Evolutionary conservation across 2,797 vertebrate genomes (phyloP).

Genomic region (Hydrophis major): DNA sequence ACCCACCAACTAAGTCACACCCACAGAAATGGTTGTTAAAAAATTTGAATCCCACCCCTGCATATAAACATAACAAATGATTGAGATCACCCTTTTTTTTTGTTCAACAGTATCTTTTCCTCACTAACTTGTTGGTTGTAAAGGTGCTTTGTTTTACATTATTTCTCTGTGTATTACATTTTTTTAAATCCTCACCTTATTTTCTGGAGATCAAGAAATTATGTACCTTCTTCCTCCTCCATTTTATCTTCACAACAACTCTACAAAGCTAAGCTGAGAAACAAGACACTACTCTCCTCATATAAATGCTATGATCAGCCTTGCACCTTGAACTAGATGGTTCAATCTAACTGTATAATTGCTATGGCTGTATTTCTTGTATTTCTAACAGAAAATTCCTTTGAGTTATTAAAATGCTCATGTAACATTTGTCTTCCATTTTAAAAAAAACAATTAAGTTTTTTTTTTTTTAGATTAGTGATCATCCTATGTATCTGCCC

Average conservation of each 20-base stretch:
- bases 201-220: neutral
- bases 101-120: neutral
- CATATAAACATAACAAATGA: neutral
- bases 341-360: neutral
- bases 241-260: neutral
- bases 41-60: too few species aligned
- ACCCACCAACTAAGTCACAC: too few species aligned
- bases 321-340: neutral
- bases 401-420: neutral
- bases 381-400: neutral
- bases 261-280: neutral
- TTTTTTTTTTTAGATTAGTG: neutral
- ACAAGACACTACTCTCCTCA: neutral
- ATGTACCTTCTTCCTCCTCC: neutral
- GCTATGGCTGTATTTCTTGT: neutral
- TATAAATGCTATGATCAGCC: neutral
- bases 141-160: neutral
- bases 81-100: neutral
- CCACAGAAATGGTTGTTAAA: too few species aligned
- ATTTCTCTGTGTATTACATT: neutral
- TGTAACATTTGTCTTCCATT: neutral
- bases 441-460: neutral
- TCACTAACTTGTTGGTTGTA: neutral
- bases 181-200: neutral
- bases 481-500: neutral